A percentile compares a stretch with the other conserved stretches of the same genome.
phyloP scores from a whole-genome alignment of 2,888 invertebrate genomes.

The Cephus sareptanus region DNA sequence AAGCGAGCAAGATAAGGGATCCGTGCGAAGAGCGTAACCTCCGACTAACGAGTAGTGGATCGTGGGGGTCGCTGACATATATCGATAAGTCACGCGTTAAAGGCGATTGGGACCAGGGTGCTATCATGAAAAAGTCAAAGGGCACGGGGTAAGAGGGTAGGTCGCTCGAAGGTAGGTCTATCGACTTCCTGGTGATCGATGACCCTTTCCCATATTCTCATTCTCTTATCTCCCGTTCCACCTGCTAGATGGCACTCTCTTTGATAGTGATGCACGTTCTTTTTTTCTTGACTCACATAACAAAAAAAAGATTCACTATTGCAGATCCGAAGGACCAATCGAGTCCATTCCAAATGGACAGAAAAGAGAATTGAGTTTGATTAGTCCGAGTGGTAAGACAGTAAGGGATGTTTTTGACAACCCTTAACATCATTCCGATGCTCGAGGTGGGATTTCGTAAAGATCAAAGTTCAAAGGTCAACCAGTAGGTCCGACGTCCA shows the following conservation, averaged over 20 bases:
- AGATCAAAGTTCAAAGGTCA: neutral
- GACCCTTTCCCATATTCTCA: neutral
- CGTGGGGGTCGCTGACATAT: neutral
- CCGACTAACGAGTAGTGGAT: neutral
- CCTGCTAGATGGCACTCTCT: neutral
- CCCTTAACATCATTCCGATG: neutral
- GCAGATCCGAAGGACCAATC: neutral
- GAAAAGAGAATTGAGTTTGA: neutral
- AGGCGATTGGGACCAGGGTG: neutral
- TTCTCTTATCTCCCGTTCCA: neutral
- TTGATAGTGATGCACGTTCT: neutral
- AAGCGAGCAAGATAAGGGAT: neutral
- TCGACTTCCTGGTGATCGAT: neutral
- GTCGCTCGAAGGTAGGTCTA: neutral
- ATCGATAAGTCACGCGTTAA: neutral
- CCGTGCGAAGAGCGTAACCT: neutral
- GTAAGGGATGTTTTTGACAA: too few relatives aligned
- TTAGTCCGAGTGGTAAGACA: neutral
- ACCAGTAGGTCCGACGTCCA: neutral
- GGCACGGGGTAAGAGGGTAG: neutral
- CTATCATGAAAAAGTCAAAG: neutral
- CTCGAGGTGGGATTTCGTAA: neutral
- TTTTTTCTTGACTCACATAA: neutral
- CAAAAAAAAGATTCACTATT: neutral
- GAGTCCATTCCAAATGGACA: neutral